phyloP scores from a whole-genome alignment of 53 echinoderm and acorn worm genomes.

The Zoroaster sp. region DNA sequence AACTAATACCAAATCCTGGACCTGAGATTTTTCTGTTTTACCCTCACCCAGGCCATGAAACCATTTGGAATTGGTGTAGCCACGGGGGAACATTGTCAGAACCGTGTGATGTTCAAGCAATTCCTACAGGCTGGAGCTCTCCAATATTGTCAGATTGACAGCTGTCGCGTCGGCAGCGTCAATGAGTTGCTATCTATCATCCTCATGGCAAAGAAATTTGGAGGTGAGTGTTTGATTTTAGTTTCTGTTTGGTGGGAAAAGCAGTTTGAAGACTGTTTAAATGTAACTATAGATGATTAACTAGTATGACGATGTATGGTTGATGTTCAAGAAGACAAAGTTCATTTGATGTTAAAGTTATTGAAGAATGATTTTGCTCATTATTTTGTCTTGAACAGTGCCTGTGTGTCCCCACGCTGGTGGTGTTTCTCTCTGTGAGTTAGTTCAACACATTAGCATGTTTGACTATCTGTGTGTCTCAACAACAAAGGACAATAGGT shows the following conservation, averaged over 20 bases:
- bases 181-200: slow-evolving; percentile 86
- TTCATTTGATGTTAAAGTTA: too few relatives aligned
- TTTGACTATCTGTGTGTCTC: slow-evolving; percentile 92
- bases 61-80: slow-evolving; percentile 91
- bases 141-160: slow-evolving; percentile 92
- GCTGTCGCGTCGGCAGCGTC: slow-evolving; percentile 93
- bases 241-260: too few relatives aligned
- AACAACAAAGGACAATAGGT: slow-evolving; percentile 84
- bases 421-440: slow-evolving; percentile 91
- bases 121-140: slow-evolving; percentile 83
- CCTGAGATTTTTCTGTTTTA: not conserved
- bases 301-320: too few relatives aligned
- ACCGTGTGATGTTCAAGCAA: slow-evolving; percentile 98
- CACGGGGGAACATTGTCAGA: slow-evolving; percentile 95
- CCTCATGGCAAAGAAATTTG: slow-evolving; percentile 98
- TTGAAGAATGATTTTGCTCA: too few relatives aligned
- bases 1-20: too few relatives aligned
- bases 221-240: slow-evolving; percentile 78
- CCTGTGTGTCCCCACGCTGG: slow-evolving; percentile 99
- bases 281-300: too few relatives aligned
- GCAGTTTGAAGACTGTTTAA: too few relatives aligned
- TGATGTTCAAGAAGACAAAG: too few relatives aligned
- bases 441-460: slow-evolving; percentile 96
- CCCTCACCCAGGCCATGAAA: slow-evolving; percentile 70
- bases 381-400: slow-evolving; percentile 58